Evolutionary conservation across 2,888 invertebrate genomes (phyloP).

Genomic region (Diaperis boleti): DNA sequence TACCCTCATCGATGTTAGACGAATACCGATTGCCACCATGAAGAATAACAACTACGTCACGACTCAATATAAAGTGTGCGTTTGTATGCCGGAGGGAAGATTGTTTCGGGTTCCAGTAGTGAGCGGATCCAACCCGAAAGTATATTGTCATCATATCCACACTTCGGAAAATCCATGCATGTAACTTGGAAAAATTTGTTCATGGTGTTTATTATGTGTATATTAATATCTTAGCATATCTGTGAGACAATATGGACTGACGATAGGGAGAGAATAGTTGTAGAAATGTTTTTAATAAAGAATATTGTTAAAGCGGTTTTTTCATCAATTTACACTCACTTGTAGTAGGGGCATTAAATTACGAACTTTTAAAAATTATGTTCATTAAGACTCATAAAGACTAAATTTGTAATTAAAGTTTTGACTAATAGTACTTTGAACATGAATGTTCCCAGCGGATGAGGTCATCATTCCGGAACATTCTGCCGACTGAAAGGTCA

Average conservation of each 20-base stretch:
- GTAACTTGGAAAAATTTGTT: slow-evolving; percentile 60
- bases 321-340: too few species aligned
- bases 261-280: neutral
- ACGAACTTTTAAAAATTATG: too few species aligned
- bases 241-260: neutral
- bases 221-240: neutral
- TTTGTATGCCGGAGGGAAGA: slow-evolving; percentile 91
- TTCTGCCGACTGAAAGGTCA: too few species aligned
- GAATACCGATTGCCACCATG: slow-evolving; percentile 76
- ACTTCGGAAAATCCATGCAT: slow-evolving; percentile 76
- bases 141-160: slow-evolving; percentile 75
- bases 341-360: too few species aligned
- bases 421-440: too few species aligned
- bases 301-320: too few species aligned
- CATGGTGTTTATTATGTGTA: neutral
- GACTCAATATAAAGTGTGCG: slow-evolving; percentile 87
- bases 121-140: slow-evolving; percentile 67
- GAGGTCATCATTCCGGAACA: too few species aligned
- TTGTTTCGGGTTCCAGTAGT: slow-evolving; percentile 83
- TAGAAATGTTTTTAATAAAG: neutral
- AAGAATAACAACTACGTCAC: slow-evolving; percentile 59
- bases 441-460: too few species aligned
- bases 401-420: too few species aligned
- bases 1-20: slow-evolving; percentile 77
- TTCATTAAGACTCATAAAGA: too few species aligned